Evolutionary conservation across 2,113 vertebrate species (phyloP).

Genomic region (Xenopus laevis): DNA sequence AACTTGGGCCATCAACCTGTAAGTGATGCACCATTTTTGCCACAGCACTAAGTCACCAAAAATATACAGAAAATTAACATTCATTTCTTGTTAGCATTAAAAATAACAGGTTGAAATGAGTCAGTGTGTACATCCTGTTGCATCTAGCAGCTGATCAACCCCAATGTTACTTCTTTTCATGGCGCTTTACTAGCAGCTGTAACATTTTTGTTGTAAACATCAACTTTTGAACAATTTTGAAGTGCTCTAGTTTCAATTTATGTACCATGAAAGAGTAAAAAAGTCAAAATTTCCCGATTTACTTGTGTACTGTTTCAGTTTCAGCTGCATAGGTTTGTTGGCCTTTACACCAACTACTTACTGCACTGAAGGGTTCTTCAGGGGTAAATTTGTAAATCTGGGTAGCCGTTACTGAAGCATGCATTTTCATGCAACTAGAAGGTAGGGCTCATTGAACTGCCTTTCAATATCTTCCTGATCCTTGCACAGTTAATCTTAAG

Average conservation of each 20-base stretch:
- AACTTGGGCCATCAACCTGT: slow-evolving; percentile 48
- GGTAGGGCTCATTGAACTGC: slow-evolving; percentile 60
- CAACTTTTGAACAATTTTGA: slow-evolving; percentile 66
- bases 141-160: slow-evolving; percentile 61
- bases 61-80: slow-evolving; percentile 55
- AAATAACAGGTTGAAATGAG: slow-evolving; percentile 55
- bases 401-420: slow-evolving; percentile 73
- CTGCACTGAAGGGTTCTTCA: slow-evolving; percentile 51
- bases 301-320: slow-evolving; percentile 43
- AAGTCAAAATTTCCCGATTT: slow-evolving; percentile 54
- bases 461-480: slow-evolving; percentile 62
- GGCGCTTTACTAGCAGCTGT: slow-evolving; percentile 67
- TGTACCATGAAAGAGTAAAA: slow-evolving; percentile 48
- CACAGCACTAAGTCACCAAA: slow-evolving; percentile 53
- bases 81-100: slow-evolving; percentile 59
- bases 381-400: slow-evolving; percentile 59
- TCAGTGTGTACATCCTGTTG: slow-evolving; percentile 56
- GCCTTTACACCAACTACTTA: slow-evolving; percentile 54
- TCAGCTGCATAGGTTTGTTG: slow-evolving; percentile 57
- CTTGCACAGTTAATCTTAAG: slow-evolving; percentile 58
- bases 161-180: slow-evolving; percentile 55
- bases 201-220: slow-evolving; percentile 66
- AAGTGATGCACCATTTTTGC: slow-evolving; percentile 56
- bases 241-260: slow-evolving; percentile 64
- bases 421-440: slow-evolving; percentile 82